Percentiles rank a stretch among this genome's conserved stretches.
These are phyloP conservation scores for Cettia cetti DNA, from an alignment of 2,113 vertebrate genomes.

Conservation along the genomic window DNA sequence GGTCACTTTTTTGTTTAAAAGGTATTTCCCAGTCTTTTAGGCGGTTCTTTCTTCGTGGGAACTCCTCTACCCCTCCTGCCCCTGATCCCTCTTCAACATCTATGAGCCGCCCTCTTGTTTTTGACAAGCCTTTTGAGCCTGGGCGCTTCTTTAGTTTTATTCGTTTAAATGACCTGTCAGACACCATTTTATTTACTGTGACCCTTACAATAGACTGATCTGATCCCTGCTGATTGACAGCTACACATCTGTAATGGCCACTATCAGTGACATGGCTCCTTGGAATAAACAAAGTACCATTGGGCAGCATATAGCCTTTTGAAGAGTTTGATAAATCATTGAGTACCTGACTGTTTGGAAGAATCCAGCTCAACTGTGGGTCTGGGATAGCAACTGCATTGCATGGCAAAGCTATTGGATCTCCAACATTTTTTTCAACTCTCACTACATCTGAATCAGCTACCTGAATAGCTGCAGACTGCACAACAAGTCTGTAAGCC, in stretches of 20 bases:
- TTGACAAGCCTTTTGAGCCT: slow-evolving; percentile 60
- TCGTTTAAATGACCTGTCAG: slow-evolving; percentile 64
- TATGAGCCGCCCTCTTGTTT: slow-evolving; percentile 54
- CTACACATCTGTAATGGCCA: slow-evolving; percentile 87
- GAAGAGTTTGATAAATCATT: slow-evolving; percentile 68
- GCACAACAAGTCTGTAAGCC: slow-evolving; percentile 76
- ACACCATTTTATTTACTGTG: slow-evolving; percentile 66
- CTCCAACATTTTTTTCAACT: slow-evolving; percentile 69
- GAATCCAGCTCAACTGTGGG: slow-evolving; percentile 85
- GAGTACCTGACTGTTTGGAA: slow-evolving; percentile 76
- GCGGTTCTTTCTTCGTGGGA: neutral
- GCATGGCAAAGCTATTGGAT: slow-evolving; percentile 75
- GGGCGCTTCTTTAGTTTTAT: slow-evolving; percentile 71
- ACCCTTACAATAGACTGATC: slow-evolving; percentile 77
- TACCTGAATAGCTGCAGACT: slow-evolving; percentile 64
- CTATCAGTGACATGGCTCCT: slow-evolving; percentile 71
- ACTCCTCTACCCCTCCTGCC: neutral
- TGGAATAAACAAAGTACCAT: slow-evolving; percentile 80
- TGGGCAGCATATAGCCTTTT: slow-evolving; percentile 57
- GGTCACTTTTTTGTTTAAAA: slow-evolving; percentile 31
- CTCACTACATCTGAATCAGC: slow-evolving; percentile 44
- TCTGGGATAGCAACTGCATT: slow-evolving; percentile 74
- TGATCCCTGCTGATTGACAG: slow-evolving; percentile 80
- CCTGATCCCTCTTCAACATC: slow-evolving; percentile 82
- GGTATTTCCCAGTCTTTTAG: slow-evolving; percentile 30